Base-by-base conservation (phyloP, 2,797 vertebrate species). In the Enoplosus armatus region DNA sequence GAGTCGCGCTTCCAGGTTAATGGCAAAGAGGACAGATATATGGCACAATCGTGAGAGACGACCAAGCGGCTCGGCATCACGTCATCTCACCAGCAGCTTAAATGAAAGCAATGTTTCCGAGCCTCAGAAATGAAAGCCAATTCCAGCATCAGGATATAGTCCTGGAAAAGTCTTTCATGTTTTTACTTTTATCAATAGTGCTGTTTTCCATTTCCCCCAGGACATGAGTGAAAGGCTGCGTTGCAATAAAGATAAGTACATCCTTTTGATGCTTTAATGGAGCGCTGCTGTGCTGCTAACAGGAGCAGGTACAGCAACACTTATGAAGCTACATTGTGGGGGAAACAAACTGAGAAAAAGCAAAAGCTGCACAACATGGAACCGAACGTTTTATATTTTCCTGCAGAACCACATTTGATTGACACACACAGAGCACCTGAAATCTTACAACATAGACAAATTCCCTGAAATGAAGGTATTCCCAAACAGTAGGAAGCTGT, bases 231-330 rank as follows among this genome's bases (percentile, higher is more conserved):
- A 85, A 84, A 82, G 80, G 47, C 35, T 61, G 50, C 29, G 1
- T 39, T 41, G 62, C 66, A 66, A 27, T 77, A 72, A 71, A 79
- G 82, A 83, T 82, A 65, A 86, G 67, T 70, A 27, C 37, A 22
- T 63, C 43, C 33, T 60, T 88, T 83, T 84, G 78, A 87, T 86
- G 71, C 35, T 71, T 81, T 71, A 82, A 75, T 72, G 67, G 68
- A 58, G 58, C 7, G 3, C 48, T 15, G 61, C 64, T 74, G 77
- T 53, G 73, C 71, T 41, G 35, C 80, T 70, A 67, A 80, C 70
- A 64, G 69, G 54, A 80, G 37, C 51, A 27, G 70, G 53, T 76
- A 59, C 51, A 48, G 68, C n/a, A 15, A 33, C 2, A 20, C 77
- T 70, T 80, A 66, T 82, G 70, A 89, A 82, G 82, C 53, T 53